Percentiles rank a stretch among this genome's conserved stretches.
Conservation (phyloP, 2,797 vertebrate genomes). For the Cheirogaleus major region DNA sequence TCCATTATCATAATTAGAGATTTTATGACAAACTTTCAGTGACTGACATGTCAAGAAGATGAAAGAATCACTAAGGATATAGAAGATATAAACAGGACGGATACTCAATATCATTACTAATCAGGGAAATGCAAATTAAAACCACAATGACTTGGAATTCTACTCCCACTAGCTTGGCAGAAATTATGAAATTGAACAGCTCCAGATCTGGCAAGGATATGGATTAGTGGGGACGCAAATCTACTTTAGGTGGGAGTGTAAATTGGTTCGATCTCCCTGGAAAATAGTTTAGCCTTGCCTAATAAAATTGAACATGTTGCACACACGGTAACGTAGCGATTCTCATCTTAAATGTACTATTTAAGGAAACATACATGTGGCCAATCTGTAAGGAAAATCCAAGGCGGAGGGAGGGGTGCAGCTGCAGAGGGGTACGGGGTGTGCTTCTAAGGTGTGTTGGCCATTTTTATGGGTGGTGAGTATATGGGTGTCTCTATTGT, state of each 20-base stretch:
- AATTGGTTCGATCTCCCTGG: not conserved
- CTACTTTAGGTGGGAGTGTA: not conserved
- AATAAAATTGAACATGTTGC: not conserved
- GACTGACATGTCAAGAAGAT: not conserved
- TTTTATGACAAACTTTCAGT: not conserved
- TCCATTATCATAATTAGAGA: not conserved
- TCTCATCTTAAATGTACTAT: not conserved
- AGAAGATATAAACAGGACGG: conserved; percentile 2
- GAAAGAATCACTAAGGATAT: not conserved
- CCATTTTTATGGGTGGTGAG: not conserved
- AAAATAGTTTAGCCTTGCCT: conserved; percentile 30
- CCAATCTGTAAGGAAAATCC: not conserved
- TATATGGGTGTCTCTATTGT: not conserved
- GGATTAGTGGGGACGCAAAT: not conserved
- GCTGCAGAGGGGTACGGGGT: rapidly evolving
- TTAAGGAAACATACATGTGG: not conserved
- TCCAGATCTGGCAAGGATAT: not conserved
- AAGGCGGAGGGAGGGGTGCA: not conserved
- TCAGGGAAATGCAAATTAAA: conserved; percentile 40
- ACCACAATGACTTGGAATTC: not conserved
- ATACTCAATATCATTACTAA: conserved; percentile 16
- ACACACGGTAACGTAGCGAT: not conserved
- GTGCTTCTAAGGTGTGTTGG: not conserved
- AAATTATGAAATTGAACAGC: not conserved
- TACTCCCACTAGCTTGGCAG: conserved; percentile 56